Evolutionary conservation across 2,113 vertebrate species (phyloP).

Genomic region (Odobenus rosmarus): DNA sequence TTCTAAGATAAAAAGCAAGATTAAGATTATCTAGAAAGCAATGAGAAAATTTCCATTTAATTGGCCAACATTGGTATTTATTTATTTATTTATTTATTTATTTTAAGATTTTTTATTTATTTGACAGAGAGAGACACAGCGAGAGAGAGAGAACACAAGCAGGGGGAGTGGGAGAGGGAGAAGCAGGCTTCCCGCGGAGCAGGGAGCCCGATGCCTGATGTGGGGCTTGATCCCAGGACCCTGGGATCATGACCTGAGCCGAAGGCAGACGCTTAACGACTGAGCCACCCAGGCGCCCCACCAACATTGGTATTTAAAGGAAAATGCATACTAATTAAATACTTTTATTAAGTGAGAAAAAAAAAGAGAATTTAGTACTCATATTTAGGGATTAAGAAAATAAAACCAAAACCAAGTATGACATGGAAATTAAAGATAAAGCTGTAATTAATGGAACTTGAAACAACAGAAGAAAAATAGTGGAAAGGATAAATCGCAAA

Average conservation of each 20-base stretch:
- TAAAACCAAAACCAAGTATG: conserved; percentile 34
- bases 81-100: no score
- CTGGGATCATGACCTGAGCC: no score
- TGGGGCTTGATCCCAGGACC: no score
- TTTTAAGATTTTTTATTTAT: no score
- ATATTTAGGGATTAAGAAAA: conserved; percentile 41
- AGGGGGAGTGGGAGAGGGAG: no score
- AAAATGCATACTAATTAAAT: not conserved
- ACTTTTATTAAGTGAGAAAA: conserved; percentile 21
- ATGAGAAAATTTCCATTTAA: not conserved
- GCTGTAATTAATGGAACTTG: conserved; percentile 32
- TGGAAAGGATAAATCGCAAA: not conserved
- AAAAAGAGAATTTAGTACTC: not conserved
- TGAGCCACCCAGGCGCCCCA: no score
- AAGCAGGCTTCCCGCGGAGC: no score
- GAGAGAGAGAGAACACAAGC: no score
- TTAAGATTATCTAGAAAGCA: not conserved
- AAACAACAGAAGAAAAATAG: conserved; percentile 36
- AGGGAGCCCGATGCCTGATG: no score
- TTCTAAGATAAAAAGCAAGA: not conserved
- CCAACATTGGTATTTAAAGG: not conserved
- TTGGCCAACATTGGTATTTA: not conserved
- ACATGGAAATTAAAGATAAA: conserved; percentile 17
- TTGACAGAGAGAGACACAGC: no score
- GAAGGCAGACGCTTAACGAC: no score